Conservation (phyloP, 2,888 invertebrate species). For the Caradrina kadenii region DNA sequence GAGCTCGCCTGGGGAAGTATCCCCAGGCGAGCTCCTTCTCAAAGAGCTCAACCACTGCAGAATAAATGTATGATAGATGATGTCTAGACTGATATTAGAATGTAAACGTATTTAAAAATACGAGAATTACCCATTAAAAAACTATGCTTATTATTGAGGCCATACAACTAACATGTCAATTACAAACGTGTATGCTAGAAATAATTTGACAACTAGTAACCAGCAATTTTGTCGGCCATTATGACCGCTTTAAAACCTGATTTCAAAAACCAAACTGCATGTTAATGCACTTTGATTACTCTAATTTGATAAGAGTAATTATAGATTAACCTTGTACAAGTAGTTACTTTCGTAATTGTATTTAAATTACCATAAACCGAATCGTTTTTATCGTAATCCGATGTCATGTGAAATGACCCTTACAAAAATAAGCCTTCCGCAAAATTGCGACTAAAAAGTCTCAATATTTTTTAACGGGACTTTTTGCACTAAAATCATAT, state of each 20-base stretch:
- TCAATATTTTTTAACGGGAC: constrained; percentile 11
- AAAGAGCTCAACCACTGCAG: no score
- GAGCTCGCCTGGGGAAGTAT: no score
- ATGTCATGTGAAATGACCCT: constrained; percentile 56
- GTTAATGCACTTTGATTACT: constrained; percentile 4
- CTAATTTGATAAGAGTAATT: constrained; percentile 7
- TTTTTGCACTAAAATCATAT: constrained; percentile 17
- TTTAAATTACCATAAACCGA: background rate
- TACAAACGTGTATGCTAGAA: background rate
- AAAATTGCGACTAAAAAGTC: constrained; percentile 30
- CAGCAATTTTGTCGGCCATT: no score
- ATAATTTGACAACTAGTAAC: no score
- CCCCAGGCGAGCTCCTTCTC: no score
- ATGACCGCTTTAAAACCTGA: no score
- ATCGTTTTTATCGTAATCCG: constrained; percentile 8
- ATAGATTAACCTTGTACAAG: constrained; percentile 34
- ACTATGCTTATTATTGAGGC: background rate
- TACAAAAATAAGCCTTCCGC: constrained; percentile 58
- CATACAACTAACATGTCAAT: background rate
- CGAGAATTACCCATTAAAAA: no score
- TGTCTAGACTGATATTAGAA: no score
- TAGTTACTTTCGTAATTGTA: constrained; percentile 12
- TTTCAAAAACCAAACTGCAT: background rate
- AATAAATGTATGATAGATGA: no score
- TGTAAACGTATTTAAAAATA: no score